These are phyloP conservation scores for Lochmaea capreae DNA, from an alignment of 2,888 invertebrate genomes.

Conservation along the genomic window DNA sequence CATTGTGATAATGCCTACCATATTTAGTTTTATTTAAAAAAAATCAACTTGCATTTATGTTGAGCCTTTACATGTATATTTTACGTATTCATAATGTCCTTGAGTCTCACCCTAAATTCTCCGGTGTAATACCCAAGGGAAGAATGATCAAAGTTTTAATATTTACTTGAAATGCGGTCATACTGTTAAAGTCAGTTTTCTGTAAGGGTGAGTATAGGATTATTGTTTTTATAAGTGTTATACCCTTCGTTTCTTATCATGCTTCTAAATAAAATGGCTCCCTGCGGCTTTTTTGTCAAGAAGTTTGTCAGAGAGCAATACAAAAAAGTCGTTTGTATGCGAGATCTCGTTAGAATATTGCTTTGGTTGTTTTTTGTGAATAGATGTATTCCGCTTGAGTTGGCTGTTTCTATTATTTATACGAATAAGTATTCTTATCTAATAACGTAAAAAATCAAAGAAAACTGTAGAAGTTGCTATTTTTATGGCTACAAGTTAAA, in stretches of 20 bases:
- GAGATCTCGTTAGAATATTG: neutral
- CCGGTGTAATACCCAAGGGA: neutral
- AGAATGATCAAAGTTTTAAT: conserved; percentile 19
- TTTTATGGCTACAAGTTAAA: neutral
- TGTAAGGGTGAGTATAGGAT: conserved; percentile 3
- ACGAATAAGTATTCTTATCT: neutral
- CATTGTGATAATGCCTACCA: too few relatives aligned
- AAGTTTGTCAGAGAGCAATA: conserved; percentile 1
- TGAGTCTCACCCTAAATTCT: neutral
- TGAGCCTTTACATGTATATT: neutral
- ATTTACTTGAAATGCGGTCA: conserved; percentile 1
- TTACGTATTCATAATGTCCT: neutral
- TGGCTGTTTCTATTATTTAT: neutral
- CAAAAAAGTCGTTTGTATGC: conserved; percentile 15
- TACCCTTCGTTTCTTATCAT: conserved; percentile 9
- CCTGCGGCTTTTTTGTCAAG: conserved; percentile 11
- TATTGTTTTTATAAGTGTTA: conserved; percentile 18
- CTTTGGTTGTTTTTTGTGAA: conserved; percentile 4
- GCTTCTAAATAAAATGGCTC: conserved; percentile 14
- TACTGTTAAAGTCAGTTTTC: conserved; percentile 1
- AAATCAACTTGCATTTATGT: neutral
- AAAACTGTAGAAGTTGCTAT: too few relatives aligned
- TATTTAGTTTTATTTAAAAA: too few relatives aligned
- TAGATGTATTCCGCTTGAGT: neutral
- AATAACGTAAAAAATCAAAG: neutral